A percentile compares a stretch with the other conserved stretches of the same genome.
Evolutionary conservation across 1,140 invertebrate genomes (phyloP).

Genomic region (Drosophila nebulosa): DNA sequence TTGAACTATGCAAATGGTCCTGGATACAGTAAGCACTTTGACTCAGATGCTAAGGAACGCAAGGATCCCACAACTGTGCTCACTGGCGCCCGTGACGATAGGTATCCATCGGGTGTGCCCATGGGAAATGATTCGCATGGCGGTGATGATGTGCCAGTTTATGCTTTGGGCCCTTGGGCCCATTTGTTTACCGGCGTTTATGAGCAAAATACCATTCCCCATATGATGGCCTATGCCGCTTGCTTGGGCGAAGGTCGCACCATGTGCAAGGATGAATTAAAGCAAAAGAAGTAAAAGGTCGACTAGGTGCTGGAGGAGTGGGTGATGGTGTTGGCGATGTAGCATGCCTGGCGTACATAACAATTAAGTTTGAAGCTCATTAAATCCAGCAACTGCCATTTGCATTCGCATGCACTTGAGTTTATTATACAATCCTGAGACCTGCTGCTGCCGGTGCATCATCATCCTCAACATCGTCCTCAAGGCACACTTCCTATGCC

Average conservation of each 20-base stretch:
- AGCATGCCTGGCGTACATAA: conserved; percentile 45
- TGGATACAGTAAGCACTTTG: conserved; percentile 81
- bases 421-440: conserved; percentile 38
- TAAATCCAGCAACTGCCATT: conserved; percentile 52
- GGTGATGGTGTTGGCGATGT: conserved; percentile 9
- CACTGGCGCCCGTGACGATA: conserved; percentile 48
- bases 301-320: not conserved
- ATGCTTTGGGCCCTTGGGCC: conserved; percentile 85
- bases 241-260: conserved; percentile 82
- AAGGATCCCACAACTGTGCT: conserved; percentile 63
- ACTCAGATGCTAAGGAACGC: conserved; percentile 63
- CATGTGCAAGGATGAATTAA: conserved; percentile 32
- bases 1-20: conserved; percentile 88
- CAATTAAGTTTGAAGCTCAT: conserved; percentile 71
- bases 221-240: conserved; percentile 86
- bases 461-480: not conserved
- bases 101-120: conserved; percentile 82
- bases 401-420: conserved; percentile 52
- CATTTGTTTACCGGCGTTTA: conserved; percentile 89
- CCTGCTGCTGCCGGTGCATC: not conserved
- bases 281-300: not conserved
- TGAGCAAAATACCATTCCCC: conserved; percentile 90
- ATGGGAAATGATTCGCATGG: conserved; percentile 85
- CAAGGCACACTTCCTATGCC: not conserved
- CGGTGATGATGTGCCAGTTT: conserved; percentile 87